Base-by-base conservation (phyloP, 1,140 invertebrate genomes). In the Doryteuthis pealeii region DNA sequence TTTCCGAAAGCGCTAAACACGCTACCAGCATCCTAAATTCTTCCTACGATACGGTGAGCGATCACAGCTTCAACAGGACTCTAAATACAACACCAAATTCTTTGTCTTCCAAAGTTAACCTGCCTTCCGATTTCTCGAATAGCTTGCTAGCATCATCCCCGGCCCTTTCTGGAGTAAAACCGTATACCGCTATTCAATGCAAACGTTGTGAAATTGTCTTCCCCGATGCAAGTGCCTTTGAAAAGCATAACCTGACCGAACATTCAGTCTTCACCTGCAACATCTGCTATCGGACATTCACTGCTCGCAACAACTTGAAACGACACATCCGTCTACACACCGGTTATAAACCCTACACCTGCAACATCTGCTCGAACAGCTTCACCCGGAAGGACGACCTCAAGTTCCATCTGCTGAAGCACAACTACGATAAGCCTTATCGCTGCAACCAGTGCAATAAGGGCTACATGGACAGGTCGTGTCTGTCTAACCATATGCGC, bases 251-350 rank as follows among this genome's bases (percentile, higher is more conserved):
- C 62, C 75, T 79, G 8, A 67, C 74, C 15, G 58, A 69, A n/a
- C 84, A 85, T 67, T 71, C 76, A 26, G 72, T 81, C 0, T 83
- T 78, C 70, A 82, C 81, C 2, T 86, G 84, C 71, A 54, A 73
- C 2, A 74, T 81, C 5, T 86, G 84, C 58, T 78, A 79, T 40
- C 70, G 77, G 18, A 80, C 80, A 12, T 86, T 86, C 71, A 84
- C 83, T 18, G 82, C 81, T 40, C 76, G 80, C 72, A 83, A 80
- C 71, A 96, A 80, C 95, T 93, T 87, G 92, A 94, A 80, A 98
- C 96, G 91, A 92, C 95, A 67, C 94, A 98, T 79, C 97, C 73
- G 82, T 0, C 72, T 83, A 28, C 85, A 87, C 73, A 86, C 84
- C 18, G 87, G 62, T 43, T 80, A 95, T 30, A 83, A 81, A 71